Conservation (phyloP, 1,140 invertebrate genomes). For the Lucilia cuprina region DNA sequence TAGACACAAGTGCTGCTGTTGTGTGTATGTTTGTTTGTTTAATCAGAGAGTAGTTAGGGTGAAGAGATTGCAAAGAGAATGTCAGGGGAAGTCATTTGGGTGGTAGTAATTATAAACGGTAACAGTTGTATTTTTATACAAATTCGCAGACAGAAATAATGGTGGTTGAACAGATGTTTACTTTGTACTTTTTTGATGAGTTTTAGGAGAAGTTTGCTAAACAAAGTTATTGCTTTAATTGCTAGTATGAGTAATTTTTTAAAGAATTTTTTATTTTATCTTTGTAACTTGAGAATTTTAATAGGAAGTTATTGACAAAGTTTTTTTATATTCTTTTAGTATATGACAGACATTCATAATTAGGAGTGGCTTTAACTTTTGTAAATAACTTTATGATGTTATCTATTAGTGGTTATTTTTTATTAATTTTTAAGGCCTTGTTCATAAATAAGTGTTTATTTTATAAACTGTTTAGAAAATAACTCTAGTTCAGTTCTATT, state of each 20-base stretch:
- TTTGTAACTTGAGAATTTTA: too few relatives aligned
- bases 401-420: too few relatives aligned
- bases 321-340: too few relatives aligned
- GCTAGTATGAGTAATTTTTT: too few relatives aligned
- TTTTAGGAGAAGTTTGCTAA: background rate
- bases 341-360: too few relatives aligned
- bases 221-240: background rate
- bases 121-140: background rate
- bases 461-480: too few relatives aligned
- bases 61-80: background rate
- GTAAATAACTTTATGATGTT: background rate
- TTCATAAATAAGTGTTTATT: too few relatives aligned
- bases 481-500: too few relatives aligned
- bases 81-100: background rate
- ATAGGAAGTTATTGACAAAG: too few relatives aligned
- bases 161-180: constrained; percentile 27
- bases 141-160: background rate
- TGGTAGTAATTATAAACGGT: constrained; percentile 23
- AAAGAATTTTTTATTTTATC: too few relatives aligned
- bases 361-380: too few relatives aligned
- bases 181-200: background rate
- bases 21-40: background rate
- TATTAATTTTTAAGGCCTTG: too few relatives aligned
- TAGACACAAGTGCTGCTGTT: background rate
- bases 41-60: background rate